These are phyloP conservation scores for Ceratina australensis DNA, from an alignment of 1,140 invertebrate genomes.

Conservation along the genomic window DNA sequence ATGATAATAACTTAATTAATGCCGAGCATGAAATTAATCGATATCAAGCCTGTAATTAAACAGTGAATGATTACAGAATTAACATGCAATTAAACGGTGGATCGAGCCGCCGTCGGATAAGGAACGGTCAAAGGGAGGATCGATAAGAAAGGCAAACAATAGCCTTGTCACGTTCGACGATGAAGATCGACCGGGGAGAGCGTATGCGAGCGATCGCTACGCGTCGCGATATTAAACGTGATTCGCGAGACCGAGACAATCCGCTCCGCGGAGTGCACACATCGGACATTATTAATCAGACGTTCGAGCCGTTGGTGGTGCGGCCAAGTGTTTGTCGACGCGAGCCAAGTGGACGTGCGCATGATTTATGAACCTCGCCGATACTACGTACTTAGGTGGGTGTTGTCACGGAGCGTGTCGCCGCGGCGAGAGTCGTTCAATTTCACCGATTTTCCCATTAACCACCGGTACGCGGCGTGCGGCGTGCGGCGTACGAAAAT, in stretches of 20 bases:
- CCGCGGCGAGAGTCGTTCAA: neutral
- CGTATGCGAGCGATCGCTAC: neutral
- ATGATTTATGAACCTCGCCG: conserved; percentile 39
- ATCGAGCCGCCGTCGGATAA: neutral
- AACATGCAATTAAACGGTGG: neutral
- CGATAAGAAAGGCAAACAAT: conserved; percentile 15
- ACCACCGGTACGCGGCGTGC: neutral
- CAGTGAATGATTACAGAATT: neutral
- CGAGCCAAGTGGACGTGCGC: conserved; percentile 15
- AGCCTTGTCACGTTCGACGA: neutral
- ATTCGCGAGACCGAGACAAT: conserved; percentile 22
- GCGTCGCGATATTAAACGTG: conserved; percentile 29
- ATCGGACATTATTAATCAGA: conserved; percentile 35
- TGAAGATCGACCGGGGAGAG: conserved; percentile 2
- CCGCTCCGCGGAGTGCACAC: conserved; percentile 3
- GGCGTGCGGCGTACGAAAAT: conserved; percentile 24
- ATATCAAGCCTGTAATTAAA: neutral
- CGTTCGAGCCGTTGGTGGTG: conserved; percentile 1
- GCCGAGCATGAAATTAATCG: no score
- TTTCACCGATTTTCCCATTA: conserved; percentile 8
- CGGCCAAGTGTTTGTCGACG: conserved; percentile 21
- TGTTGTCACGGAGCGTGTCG: neutral
- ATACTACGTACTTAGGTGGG: neutral
- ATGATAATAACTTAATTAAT: no score
- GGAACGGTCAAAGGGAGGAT: neutral